Evolutionary conservation across 2,113 vertebrate species (phyloP), one percentile per base, ranked within the genome.

Genomic region (Cettia cetti): DNA sequence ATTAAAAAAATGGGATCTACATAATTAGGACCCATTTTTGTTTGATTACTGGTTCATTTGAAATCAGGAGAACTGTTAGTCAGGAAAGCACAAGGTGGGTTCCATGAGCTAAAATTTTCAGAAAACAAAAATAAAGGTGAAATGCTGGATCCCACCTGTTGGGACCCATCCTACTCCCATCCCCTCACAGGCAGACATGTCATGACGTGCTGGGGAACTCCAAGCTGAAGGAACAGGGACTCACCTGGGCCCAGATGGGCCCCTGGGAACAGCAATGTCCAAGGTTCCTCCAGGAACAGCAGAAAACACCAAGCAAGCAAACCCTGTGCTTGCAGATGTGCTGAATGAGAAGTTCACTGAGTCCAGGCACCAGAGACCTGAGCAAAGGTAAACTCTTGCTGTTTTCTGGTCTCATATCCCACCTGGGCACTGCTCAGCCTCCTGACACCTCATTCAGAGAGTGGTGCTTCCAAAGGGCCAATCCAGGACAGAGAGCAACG

Each of bases 201-300:
- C 63, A 30, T 0, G 0, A 26, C 0, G 0, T 42, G 57, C n/a
- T 47, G 21, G 39, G 4, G 23, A 13, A 6, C 4, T 57, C 28
- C 44, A 20, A 9, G 68, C 37, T n/a, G 35, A 15, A 76, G 40
- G 20, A n/a, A 57, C 26, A 64, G 13, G 9, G 35, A 28, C 35
- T 82, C 57, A 24, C 18, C 56, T 1, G 5, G 17, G 17, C 11
- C 37, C 23, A 19, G 12, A 7, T 4, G 7, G 4, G 18, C 26
- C 35, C 27, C 10, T 17, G 8, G 23, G 53, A 68, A 53, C 10
- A 2, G 35, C 0, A 0, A 16, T 54, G 30, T 37, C 50, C 1
- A 3, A 31, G 23, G 72, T 2, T 4, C 22, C 20, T 39, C 59
- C 35, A 2, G 5, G 18, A 10, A 3, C 6, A 28, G 30, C 1